Base-by-base conservation (phyloP, 2,888 invertebrate species). In the Cacoxenus indagator region DNA sequence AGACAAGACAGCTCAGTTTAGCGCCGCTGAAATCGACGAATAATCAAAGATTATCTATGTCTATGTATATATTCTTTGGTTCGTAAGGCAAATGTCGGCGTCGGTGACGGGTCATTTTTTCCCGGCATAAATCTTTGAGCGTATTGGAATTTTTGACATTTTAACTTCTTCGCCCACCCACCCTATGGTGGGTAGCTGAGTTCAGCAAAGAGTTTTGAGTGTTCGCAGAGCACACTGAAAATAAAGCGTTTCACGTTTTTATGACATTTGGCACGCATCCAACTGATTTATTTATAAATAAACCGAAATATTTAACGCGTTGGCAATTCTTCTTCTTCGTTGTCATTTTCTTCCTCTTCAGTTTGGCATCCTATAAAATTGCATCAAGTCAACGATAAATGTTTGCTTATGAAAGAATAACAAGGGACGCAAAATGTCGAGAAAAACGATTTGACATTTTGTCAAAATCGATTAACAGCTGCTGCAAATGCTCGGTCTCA, bases 241-340 rank as follows among this genome's bases (percentile, higher is more conserved):
- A 71, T 29, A 57, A 22, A 62, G 24, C 43, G n/a, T 74, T 80
- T 80, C 82, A 80, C 83, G 82, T 83, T 80, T 79, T 80, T 84
- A 80, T 83, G 84, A 81, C 81, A 73, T 65, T 74, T 80, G 80
- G 80, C 83, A 19, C 24, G 45, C 64, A 37, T 73, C 80, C 80
- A 80, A 82, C 84, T 83, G 82, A 83, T 75, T 76, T 74, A 69
- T 78, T 76, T 84, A 80, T 81, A 80, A 84, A 82, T 80, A 80
- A 80, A 80, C 45, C 45, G 22, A 62, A 43, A 62, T 62, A 45
- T 37, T 59, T 59, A 17, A 11, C 19, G 59, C 19, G 31, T 59
- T 37, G 9, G 68, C 77, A 71, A 71, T 78, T 73, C 78, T 71
- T 65, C 27, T 46, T 70, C 66, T 67, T 43, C 46, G 29, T 45